Percentiles rank a stretch among this genome's conserved stretches.
Conservation (phyloP, 2,113 vertebrate species). For the Apus apus region DNA sequence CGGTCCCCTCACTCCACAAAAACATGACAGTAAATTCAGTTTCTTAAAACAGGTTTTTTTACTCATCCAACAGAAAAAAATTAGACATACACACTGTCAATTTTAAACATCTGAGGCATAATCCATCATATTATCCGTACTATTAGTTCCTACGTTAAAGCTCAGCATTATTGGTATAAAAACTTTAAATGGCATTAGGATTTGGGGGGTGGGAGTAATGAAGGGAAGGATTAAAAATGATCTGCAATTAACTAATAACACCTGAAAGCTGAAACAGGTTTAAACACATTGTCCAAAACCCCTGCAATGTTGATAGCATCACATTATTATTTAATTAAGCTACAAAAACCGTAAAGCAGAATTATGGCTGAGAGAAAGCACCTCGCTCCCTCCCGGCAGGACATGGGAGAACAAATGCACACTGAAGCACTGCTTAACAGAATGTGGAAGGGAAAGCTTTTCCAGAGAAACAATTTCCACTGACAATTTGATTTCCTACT, state of each 20-base stretch:
- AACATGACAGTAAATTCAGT: slow-evolving; percentile 83
- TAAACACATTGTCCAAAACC: slow-evolving; percentile 75
- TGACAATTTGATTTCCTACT: slow-evolving; percentile 49
- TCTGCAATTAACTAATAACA: slow-evolving; percentile 69
- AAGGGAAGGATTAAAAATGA: slow-evolving; percentile 65
- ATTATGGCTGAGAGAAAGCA: slow-evolving; percentile 54
- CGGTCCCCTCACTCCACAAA: slow-evolving; percentile 80
- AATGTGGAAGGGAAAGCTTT: slow-evolving; percentile 37
- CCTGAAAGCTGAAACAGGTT: slow-evolving; percentile 61
- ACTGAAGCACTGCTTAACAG: slow-evolving; percentile 75
- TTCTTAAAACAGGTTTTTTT: slow-evolving; percentile 76
- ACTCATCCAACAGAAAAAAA: slow-evolving; percentile 70
- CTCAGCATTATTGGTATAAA: slow-evolving; percentile 84
- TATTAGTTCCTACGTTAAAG: slow-evolving; percentile 85
- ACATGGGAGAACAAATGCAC: slow-evolving; percentile 70
- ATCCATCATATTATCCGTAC: slow-evolving; percentile 79
- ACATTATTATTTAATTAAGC: slow-evolving; percentile 74
- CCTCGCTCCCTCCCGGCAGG: slow-evolving; percentile 47
- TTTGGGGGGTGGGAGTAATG: slow-evolving; percentile 19
- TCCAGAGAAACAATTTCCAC: slow-evolving; percentile 42
- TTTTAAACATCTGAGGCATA: slow-evolving; percentile 84
- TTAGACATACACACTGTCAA: slow-evolving; percentile 62
- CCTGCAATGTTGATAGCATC: slow-evolving; percentile 74
- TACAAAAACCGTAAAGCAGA: slow-evolving; percentile 75
- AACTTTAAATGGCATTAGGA: slow-evolving; percentile 57